Conservation (phyloP, 2,113 vertebrate genomes). For the Saccopteryx leptura region DNA sequence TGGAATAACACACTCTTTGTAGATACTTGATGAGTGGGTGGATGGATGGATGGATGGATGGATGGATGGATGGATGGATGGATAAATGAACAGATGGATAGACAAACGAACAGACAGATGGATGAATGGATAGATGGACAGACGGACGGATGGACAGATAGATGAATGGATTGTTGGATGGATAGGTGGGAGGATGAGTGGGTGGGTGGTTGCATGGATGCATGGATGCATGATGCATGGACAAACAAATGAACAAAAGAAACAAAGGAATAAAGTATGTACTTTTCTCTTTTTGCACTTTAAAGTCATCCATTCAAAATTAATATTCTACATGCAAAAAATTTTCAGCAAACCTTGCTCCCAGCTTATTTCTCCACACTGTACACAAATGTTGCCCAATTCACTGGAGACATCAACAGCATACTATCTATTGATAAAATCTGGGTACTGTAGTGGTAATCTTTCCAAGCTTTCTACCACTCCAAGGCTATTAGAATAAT, state of each 20-base stretch:
- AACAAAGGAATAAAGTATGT: neutral
- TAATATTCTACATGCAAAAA: conserved; percentile 57
- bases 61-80: neutral
- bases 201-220: too few species aligned
- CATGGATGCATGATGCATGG: too few species aligned
- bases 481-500: conserved; percentile 56
- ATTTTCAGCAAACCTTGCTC: neutral
- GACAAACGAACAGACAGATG: neutral
- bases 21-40: neutral
- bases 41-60: neutral
- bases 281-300: neutral
- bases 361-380: neutral
- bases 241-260: neutral
- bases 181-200: neutral
- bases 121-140: neutral
- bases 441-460: neutral
- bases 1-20: neutral
- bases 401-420: neutral
- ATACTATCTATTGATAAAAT: neutral
- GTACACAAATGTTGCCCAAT: neutral
- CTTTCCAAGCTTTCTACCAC: conserved; percentile 14
- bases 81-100: neutral
- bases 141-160: neutral
- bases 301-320: conserved; percentile 2
- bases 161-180: neutral